These are phyloP conservation scores for Botia kubotai DNA, from an alignment of 2,797 vertebrate species.

Conservation along the genomic window DNA sequence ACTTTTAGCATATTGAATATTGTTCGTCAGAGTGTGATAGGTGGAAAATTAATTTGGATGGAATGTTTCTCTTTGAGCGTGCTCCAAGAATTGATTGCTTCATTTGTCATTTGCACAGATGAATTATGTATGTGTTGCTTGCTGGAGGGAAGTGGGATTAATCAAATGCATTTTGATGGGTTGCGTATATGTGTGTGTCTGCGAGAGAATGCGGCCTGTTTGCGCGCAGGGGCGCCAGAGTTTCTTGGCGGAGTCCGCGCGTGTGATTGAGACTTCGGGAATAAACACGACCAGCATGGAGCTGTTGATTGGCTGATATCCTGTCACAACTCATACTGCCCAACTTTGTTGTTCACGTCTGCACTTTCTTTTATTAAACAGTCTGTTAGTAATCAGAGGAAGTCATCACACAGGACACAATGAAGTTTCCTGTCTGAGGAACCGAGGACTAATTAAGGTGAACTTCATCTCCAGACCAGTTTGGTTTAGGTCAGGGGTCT, in stretches of 20 bases:
- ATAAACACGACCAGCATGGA: slow-evolving; percentile 3
- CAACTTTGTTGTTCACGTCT: slow-evolving; percentile 16
- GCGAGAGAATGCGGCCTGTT: slow-evolving; percentile 46
- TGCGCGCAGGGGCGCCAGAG: background rate
- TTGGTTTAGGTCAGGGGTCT: slow-evolving; percentile 17
- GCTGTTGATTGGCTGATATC: slow-evolving; percentile 27
- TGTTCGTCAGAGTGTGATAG: slow-evolving; percentile 63
- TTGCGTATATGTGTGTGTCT: slow-evolving; percentile 46
- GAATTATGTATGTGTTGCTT: slow-evolving; percentile 77
- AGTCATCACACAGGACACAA: slow-evolving; percentile 28
- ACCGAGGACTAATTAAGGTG: slow-evolving; percentile 12
- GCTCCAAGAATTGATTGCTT: slow-evolving; percentile 76
- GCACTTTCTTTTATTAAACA: slow-evolving; percentile 38
- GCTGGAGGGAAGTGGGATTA: slow-evolving; percentile 70
- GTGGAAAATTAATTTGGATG: slow-evolving; percentile 73
- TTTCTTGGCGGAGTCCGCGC: background rate
- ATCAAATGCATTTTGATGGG: slow-evolving; percentile 74
- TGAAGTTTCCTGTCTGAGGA: slow-evolving; percentile 19
- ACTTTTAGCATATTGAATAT: slow-evolving; percentile 65
- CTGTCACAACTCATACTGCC: slow-evolving; percentile 7
- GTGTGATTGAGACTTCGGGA: background rate
- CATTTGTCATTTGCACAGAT: slow-evolving; percentile 79
- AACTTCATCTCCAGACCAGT: slow-evolving; percentile 14
- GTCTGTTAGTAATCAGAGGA: slow-evolving; percentile 9
- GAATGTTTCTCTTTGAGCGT: slow-evolving; percentile 74